Conservation (phyloP, 2,797 vertebrate genomes). For the Buphagus erythrorhynchus region DNA sequence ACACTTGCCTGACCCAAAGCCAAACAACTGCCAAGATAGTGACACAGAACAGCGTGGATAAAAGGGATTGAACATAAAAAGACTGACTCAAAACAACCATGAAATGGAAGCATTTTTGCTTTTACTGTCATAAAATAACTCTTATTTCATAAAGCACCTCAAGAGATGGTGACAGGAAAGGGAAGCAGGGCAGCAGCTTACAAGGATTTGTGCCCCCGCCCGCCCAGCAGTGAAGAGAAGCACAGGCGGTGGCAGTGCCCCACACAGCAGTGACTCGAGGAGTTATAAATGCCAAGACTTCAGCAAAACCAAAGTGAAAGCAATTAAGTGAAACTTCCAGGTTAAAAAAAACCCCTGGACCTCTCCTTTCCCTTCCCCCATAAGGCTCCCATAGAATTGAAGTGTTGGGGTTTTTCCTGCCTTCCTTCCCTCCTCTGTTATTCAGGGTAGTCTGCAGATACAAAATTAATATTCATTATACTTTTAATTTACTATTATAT, state of each 20-base stretch:
- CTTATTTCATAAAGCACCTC: conserved; percentile 10
- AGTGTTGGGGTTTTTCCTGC: fast-evolving
- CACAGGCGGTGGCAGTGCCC: neutral
- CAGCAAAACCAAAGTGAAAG: neutral
- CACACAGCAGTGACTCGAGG: neutral
- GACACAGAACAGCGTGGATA: conserved; percentile 45
- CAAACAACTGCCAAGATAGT: conserved; percentile 45
- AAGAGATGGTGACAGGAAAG: conserved; percentile 5
- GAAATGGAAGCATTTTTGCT: conserved; percentile 55
- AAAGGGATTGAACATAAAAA: conserved; percentile 62
- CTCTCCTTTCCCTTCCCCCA: fast-evolving
- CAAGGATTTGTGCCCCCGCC: neutral
- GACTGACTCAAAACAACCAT: conserved; percentile 56
- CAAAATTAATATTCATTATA: neutral
- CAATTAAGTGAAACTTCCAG: neutral
- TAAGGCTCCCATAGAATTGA: neutral
- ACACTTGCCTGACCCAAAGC: conserved; percentile 25
- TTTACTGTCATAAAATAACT: conserved; percentile 44
- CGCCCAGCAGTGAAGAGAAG: neutral
- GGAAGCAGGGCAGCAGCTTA: conserved; percentile 5
- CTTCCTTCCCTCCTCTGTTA: neutral
- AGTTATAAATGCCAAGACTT: neutral
- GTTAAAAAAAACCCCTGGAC: neutral
- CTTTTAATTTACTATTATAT: neutral
- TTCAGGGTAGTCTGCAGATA: neutral